Conservation (phyloP, 2,113 vertebrate species). For the Crotalus helleri region DNA sequence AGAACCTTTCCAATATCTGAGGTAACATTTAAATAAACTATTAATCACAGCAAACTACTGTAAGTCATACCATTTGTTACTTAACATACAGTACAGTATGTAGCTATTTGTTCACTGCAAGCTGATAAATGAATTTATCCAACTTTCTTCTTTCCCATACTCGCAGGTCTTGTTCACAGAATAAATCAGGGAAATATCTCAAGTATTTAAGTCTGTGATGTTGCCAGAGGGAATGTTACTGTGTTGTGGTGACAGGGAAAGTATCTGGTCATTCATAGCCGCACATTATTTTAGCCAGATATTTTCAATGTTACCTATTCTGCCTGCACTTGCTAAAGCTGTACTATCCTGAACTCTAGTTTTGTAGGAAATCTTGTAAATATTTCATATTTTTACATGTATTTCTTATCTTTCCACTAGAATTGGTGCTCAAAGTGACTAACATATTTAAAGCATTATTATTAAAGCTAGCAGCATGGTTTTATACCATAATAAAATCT, state of each 20-base stretch:
- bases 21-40: background rate
- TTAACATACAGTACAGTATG: background rate
- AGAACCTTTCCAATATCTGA: background rate
- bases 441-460: background rate
- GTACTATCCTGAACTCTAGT: background rate
- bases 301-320: background rate
- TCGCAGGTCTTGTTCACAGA: background rate
- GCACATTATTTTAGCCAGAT: background rate
- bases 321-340: background rate
- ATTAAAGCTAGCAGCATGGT: background rate
- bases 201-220: background rate
- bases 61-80: background rate
- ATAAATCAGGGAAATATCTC: background rate
- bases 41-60: background rate
- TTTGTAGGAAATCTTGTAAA: background rate
- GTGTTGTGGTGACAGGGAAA: background rate
- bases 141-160: background rate
- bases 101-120: background rate
- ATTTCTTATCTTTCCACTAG: background rate
- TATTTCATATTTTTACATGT: background rate
- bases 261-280: background rate
- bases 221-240: background rate
- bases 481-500: background rate
- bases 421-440: background rate
- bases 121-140: background rate